phyloP scores from a whole-genome alignment of 2,113 vertebrate genomes.

The Pan paniscus region DNA sequence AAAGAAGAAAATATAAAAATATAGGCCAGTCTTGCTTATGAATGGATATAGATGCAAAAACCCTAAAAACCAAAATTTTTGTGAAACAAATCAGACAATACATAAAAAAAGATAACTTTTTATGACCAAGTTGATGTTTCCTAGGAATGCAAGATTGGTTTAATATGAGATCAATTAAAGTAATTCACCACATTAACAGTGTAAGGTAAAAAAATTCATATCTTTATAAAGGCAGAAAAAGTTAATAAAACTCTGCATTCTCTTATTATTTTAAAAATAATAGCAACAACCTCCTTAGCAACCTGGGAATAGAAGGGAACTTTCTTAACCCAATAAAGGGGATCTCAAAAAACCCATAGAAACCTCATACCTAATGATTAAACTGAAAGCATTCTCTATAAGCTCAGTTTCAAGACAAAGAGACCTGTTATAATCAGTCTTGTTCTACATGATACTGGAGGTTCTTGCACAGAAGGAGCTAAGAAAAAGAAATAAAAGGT shows the following conservation, averaged over 20 bases:
- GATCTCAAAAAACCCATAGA: background rate
- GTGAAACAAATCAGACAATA: background rate
- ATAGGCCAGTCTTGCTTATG: background rate
- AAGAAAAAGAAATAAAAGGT: background rate
- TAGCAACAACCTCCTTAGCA: background rate
- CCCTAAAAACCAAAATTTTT: background rate
- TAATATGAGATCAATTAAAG: background rate
- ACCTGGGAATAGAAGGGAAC: background rate
- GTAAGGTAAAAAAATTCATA: background rate
- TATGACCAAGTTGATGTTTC: background rate
- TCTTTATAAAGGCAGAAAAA: background rate
- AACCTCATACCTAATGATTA: background rate
- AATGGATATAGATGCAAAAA: background rate
- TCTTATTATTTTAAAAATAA: background rate
- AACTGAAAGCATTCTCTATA: background rate
- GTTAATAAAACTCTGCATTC: background rate
- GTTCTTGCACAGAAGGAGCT: background rate
- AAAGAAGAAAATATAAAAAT: background rate
- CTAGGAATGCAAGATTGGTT: background rate
- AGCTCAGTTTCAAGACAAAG: background rate
- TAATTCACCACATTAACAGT: background rate
- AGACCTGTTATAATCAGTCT: background rate
- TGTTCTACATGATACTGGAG: background rate
- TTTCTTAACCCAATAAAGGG: background rate
- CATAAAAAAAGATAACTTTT: conserved; percentile 12